A percentile compares a stretch with the other conserved stretches of the same genome.
These are phyloP conservation scores for Dasyprocta punctata DNA, from an alignment of 2,113 vertebrate genomes.

Conservation along the genomic window DNA sequence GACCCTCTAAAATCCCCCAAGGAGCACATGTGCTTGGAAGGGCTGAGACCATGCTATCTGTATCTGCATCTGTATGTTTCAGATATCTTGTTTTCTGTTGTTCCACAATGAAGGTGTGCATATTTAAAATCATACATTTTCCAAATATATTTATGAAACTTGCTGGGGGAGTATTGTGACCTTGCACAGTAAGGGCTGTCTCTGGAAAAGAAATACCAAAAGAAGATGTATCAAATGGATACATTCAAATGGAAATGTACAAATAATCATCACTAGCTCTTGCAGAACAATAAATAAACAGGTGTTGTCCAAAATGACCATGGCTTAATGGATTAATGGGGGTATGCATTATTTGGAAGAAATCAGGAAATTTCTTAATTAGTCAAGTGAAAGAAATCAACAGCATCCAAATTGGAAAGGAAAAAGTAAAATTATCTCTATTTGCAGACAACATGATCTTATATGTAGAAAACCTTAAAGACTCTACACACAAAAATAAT, in stretches of 20 bases:
- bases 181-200: background rate
- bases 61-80: background rate
- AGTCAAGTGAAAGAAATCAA: background rate
- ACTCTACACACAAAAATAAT: background rate
- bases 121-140: background rate
- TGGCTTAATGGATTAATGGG: background rate
- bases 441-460: background rate
- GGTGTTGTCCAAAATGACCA: background rate
- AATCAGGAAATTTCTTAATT: background rate
- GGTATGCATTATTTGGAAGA: background rate
- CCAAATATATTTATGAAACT: conserved; percentile 15
- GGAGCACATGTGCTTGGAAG: background rate
- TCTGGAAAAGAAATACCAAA: background rate
- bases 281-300: background rate
- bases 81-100: background rate
- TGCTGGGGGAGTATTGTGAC: background rate
- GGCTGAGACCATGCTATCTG: background rate
- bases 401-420: background rate
- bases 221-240: no score
- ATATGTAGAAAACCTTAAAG: background rate
- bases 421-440: background rate
- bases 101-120: background rate
- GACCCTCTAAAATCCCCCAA: background rate
- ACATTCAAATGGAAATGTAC: background rate
- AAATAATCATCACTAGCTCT: background rate